Evolutionary conservation across 2,797 vertebrate genomes (phyloP), one percentile per base, ranked within the genome.

Genomic region (Melanotaenia boesemani): DNA sequence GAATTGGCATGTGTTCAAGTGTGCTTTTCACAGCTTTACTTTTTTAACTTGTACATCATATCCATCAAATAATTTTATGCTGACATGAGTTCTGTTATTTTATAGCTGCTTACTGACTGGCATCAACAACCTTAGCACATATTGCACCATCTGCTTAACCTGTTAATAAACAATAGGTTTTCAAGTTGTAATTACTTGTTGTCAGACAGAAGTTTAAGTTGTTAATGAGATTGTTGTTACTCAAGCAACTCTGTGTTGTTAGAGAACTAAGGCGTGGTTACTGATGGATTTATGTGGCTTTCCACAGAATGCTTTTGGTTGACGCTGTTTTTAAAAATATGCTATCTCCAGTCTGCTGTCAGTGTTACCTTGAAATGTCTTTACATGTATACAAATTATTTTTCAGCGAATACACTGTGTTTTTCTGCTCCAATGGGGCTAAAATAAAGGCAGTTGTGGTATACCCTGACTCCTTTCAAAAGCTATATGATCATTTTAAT

Each of bases 1-100:
- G 48, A 63, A 22, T 58, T 59, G 0, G 24, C 37, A 4, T 26
- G 6, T 11, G 2, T n/a, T 3, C 6, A 0, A 10, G 39, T 44
- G 52, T 46, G 44, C 37, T 50, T 64, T 39, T 52, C 3, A 2
- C 16, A 66, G 16, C 7, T 4, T 66, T 52, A 46, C 20, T 30
- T 1, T 55, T 9, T 11, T 2, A 52, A 36, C 30, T 44, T 8
- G 34, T 24, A 9, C 52, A 56, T 22, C 2, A 56, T 7, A 39
- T 55, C 15, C 39, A 12, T 26, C 20, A 46, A 50, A 75, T 61
- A 1, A 11, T 52, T 52, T 52, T 5, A 50, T 22, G 41, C 26
- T 26, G 76, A 70, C 11, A 57, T 34, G 8, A 71, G 12, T 63
- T 58, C 58, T 72, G 64, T 36, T 46, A 70, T 77, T 34, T 52